Percentiles rank a stretch among this genome's conserved stretches.
Evolutionary conservation across 2,113 vertebrate species (phyloP).

Genomic region (Etia nguti): DNA sequence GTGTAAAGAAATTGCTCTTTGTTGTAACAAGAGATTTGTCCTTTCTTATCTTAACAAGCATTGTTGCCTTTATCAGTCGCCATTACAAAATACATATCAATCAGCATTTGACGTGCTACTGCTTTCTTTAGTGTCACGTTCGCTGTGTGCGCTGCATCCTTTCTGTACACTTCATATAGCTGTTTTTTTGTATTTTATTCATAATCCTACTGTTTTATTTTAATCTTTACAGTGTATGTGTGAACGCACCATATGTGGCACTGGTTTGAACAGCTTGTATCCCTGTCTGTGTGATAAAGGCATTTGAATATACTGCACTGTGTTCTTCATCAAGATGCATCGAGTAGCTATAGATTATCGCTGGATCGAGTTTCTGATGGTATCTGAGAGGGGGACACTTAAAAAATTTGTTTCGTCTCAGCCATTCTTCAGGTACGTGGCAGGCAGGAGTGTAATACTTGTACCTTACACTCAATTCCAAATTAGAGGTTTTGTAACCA

Average conservation of each 20-base stretch:
- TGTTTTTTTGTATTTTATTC: background rate
- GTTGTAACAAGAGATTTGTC: conserved; percentile 28
- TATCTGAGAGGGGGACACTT: background rate
- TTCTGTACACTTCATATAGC: background rate
- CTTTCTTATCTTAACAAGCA: conserved; percentile 29
- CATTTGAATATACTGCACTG: background rate
- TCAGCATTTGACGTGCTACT: background rate
- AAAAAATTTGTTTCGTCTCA: background rate
- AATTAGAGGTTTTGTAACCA: background rate
- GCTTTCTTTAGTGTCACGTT: background rate
- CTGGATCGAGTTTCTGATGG: background rate
- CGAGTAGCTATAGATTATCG: background rate
- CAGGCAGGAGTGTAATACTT: background rate
- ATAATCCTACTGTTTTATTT: background rate
- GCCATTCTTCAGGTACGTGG: background rate
- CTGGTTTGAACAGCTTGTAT: background rate
- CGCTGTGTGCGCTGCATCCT: background rate
- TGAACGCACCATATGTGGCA: background rate
- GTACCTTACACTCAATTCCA: background rate
- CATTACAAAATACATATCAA: conserved; percentile 20
- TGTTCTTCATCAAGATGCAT: background rate
- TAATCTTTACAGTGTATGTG: background rate
- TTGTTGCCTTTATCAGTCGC: conserved; percentile 34
- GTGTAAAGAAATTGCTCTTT: conserved; percentile 35
- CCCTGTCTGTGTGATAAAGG: background rate